These are phyloP conservation scores for Temnothorax longispinosus DNA, from an alignment of 1,140 invertebrate genomes.

Conservation along the genomic window DNA sequence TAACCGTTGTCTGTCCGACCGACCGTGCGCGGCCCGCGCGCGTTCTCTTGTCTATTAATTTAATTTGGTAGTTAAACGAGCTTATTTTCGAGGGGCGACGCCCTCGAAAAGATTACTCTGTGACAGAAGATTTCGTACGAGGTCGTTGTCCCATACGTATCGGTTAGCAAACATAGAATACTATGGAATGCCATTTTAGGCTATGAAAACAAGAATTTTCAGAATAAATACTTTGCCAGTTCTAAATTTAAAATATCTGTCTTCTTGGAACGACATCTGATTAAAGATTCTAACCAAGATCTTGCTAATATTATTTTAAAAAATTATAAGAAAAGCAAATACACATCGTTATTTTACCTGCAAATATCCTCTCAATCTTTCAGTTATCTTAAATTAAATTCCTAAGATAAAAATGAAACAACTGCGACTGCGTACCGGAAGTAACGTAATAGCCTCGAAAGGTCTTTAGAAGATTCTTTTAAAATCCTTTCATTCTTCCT, in stretches of 20 bases:
- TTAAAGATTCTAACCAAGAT: not conserved
- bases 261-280: too few relatives aligned
- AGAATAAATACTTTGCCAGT: too few relatives aligned
- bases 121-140: not conserved
- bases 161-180: not conserved
- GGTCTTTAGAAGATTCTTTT: not conserved
- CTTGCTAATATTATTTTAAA: not conserved
- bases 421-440: not conserved
- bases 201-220: not conserved
- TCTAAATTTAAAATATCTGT: not conserved
- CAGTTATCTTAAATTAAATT: not conserved
- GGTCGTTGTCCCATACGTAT: not conserved
- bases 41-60: conserved; percentile 39
- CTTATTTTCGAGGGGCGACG: conserved; percentile 21
- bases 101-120: not conserved
- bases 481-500: not conserved
- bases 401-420: not conserved
- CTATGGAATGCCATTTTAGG: too few relatives aligned
- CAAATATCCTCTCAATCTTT: not conserved
- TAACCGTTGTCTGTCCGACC: conserved; percentile 23
- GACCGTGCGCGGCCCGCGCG: conserved; percentile 9
- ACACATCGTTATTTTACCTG: not conserved
- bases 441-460: not conserved
- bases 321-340: not conserved
- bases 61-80: conserved; percentile 52